These are phyloP conservation scores for Pantherophis alleghaniensis DNA, from an alignment of 2,797 vertebrate genomes.

Conservation along the genomic window DNA sequence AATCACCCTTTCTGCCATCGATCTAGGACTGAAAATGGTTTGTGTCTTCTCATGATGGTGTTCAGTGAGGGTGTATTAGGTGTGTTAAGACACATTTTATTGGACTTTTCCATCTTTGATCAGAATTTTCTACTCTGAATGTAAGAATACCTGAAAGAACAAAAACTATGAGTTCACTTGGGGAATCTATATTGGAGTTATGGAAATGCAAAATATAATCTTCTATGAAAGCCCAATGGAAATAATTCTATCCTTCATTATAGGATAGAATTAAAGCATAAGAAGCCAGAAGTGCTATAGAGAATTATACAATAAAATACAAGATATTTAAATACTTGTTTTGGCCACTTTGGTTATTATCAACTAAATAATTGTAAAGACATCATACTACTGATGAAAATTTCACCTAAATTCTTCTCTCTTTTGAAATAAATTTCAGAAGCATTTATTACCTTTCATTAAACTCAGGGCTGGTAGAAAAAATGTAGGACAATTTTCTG, in stretches of 20 bases:
- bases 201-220: background rate
- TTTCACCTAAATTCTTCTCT: background rate
- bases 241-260: background rate
- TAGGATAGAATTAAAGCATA: background rate
- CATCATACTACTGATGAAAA: background rate
- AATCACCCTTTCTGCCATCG: background rate
- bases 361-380: background rate
- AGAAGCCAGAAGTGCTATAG: background rate
- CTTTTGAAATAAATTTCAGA: background rate
- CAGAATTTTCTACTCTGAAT: background rate
- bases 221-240: background rate
- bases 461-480: background rate
- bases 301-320: background rate
- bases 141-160: background rate
- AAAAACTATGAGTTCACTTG: background rate
- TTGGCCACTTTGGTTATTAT: background rate
- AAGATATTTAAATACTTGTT: background rate
- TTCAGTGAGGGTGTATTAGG: background rate
- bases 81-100: background rate
- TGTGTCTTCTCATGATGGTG: background rate
- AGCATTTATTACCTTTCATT: background rate
- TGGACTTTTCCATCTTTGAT: background rate
- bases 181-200: background rate
- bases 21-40: background rate
- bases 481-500: background rate